Evolutionary conservation across 2,113 vertebrate species (phyloP).

Genomic region (Microcebus griseorufus): DNA sequence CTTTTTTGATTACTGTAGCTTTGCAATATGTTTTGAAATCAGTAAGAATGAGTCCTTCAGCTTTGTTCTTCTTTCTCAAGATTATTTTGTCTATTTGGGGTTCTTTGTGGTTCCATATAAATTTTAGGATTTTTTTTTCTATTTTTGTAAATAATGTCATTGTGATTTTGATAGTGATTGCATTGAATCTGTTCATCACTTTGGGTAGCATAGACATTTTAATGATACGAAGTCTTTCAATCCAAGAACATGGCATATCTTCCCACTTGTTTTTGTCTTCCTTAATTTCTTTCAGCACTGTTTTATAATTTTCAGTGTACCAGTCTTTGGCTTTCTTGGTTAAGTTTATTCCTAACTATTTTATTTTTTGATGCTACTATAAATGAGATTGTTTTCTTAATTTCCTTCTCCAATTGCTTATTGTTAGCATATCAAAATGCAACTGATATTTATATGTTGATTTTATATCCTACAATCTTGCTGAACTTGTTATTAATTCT

Average conservation of each 20-base stretch:
- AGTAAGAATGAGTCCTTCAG: not conserved
- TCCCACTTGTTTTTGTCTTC: not conserved
- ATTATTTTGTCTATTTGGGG: not conserved
- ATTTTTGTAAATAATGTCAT: not conserved
- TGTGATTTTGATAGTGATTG: not conserved
- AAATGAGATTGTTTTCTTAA: not conserved
- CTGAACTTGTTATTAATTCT: not conserved
- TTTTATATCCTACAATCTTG: not conserved
- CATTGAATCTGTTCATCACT: not conserved
- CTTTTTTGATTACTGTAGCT: not conserved
- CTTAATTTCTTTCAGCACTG: not conserved
- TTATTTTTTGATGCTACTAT: not conserved
- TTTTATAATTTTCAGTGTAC: not conserved
- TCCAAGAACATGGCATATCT: not conserved
- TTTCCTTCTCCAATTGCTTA: not conserved
- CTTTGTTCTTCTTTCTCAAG: not conserved
- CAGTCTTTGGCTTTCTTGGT: not conserved
- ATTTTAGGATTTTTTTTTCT: not conserved
- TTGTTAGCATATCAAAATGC: not conserved
- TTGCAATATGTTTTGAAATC: not conserved
- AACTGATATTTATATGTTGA: not conserved
- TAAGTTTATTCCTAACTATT: not conserved
- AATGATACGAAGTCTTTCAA: not conserved
- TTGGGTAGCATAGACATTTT: not conserved
- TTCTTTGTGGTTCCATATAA: not conserved